Percentiles rank a stretch among this genome's conserved stretches.
phyloP scores from a whole-genome alignment of 2,797 vertebrate genomes.

The Podarcis lilfordi region DNA sequence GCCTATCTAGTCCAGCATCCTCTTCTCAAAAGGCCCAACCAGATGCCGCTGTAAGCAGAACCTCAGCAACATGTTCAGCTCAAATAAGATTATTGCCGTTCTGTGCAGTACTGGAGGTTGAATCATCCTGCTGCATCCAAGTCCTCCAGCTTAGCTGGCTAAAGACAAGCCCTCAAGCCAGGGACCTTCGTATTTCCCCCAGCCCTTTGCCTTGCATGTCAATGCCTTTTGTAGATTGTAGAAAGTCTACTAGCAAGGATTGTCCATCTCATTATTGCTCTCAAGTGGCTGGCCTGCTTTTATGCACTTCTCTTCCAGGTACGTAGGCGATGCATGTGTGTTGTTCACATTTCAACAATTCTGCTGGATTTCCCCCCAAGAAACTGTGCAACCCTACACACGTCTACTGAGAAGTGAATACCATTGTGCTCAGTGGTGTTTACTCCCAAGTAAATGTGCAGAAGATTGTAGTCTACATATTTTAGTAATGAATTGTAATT shows the following conservation, averaged over 20 bases:
- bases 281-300: background rate
- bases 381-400: background rate
- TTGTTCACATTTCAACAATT: background rate
- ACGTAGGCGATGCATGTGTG: background rate
- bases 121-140: background rate
- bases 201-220: background rate
- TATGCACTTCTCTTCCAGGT: background rate
- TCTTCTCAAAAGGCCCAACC: too few relatives aligned
- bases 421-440: too few relatives aligned
- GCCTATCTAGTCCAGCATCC: background rate
- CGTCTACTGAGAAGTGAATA: background rate
- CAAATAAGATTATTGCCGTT: background rate
- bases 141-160: background rate
- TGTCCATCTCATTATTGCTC: background rate
- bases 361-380: background rate
- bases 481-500: background rate
- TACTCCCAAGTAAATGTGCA: too few relatives aligned
- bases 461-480: background rate
- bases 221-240: background rate
- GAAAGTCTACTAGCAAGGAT: background rate
- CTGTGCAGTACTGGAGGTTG: background rate
- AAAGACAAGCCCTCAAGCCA: background rate
- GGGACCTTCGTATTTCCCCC: background rate
- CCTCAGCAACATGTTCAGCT: background rate
- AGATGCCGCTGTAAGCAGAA: too few relatives aligned